Percentiles rank a stretch among this genome's conserved stretches.
Conservation (phyloP, 2,888 invertebrate species). For the Limnephilus marmoratus region DNA sequence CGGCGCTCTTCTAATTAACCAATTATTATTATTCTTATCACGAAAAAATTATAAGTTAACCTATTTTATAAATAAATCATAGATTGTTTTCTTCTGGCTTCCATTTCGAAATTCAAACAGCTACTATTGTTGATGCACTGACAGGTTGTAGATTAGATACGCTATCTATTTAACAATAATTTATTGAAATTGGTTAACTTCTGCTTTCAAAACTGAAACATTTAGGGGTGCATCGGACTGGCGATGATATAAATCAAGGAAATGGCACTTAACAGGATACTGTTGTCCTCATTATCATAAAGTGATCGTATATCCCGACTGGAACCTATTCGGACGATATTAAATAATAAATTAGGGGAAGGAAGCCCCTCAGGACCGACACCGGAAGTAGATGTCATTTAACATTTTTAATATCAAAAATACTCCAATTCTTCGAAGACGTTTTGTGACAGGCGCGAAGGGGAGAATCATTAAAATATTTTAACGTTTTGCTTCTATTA, state of each 20-base stretch:
- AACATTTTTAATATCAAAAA: slow-evolving; percentile 41
- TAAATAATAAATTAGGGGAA: slow-evolving; percentile 59
- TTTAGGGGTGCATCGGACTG: slow-evolving; percentile 49
- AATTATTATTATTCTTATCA: not conserved
- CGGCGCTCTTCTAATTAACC: too few relatives aligned
- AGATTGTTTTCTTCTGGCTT: not conserved
- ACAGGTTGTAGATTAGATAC: not conserved
- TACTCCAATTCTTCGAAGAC: slow-evolving; percentile 14
- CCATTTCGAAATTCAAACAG: too few relatives aligned
- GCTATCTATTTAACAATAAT: not conserved
- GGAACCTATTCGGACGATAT: slow-evolving; percentile 56
- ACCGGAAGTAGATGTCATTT: slow-evolving; percentile 59
- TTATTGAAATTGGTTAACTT: not conserved
- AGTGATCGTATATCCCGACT: slow-evolving; percentile 56
- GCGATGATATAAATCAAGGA: slow-evolving; percentile 55
- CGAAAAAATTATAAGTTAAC: not conserved
- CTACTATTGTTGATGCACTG: not conserved
- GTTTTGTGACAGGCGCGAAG: not conserved
- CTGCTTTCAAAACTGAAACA: not conserved
- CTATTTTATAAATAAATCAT: not conserved
- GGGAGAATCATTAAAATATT: slow-evolving; percentile 1
- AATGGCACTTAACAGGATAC: slow-evolving; percentile 49
- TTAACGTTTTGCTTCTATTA: not conserved
- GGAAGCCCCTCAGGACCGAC: slow-evolving; percentile 40
- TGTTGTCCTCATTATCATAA: slow-evolving; percentile 61